Conservation (phyloP, 1,140 invertebrate species). For the Zaprionus africanus region DNA sequence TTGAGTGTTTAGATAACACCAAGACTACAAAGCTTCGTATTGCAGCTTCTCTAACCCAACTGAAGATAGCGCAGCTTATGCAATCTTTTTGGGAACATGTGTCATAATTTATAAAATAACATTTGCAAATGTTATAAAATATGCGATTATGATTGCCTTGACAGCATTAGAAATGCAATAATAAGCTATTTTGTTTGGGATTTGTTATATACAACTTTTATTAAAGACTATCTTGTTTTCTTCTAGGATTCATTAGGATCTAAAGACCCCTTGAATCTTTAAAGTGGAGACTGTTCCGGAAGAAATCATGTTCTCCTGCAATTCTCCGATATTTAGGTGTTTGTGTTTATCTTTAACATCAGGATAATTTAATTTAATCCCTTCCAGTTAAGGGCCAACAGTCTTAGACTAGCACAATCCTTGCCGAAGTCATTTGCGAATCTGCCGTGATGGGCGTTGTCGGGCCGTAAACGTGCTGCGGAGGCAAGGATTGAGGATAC, state of each 20-base stretch:
- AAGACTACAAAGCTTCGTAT: neutral
- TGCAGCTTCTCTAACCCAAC: neutral
- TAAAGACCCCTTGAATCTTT: neutral
- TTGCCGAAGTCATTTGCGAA: slow-evolving; percentile 62
- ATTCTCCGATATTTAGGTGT: slow-evolving; percentile 11
- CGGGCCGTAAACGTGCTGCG: slow-evolving; percentile 46
- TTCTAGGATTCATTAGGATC: too few relatives aligned
- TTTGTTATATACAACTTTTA: too few relatives aligned
- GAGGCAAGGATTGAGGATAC: slow-evolving; percentile 63
- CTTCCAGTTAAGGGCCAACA: slow-evolving; percentile 65
- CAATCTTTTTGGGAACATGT: neutral
- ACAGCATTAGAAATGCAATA: neutral
- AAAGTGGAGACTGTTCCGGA: slow-evolving; percentile 3
- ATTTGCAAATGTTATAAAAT: neutral
- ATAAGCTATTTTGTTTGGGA: too few relatives aligned
- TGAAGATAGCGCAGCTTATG: neutral
- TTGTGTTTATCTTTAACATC: slow-evolving; percentile 80
- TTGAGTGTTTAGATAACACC: slow-evolving; percentile 16
- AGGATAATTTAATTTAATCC: slow-evolving; percentile 80
- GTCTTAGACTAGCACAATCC: neutral
- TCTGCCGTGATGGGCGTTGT: slow-evolving; percentile 27
- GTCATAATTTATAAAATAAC: neutral
- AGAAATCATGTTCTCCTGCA: slow-evolving; percentile 7
- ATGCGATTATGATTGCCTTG: neutral
- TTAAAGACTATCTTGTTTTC: too few relatives aligned